Evolutionary conservation across 2,797 vertebrate species (phyloP).

Genomic region (Sciaenops ocellatus): DNA sequence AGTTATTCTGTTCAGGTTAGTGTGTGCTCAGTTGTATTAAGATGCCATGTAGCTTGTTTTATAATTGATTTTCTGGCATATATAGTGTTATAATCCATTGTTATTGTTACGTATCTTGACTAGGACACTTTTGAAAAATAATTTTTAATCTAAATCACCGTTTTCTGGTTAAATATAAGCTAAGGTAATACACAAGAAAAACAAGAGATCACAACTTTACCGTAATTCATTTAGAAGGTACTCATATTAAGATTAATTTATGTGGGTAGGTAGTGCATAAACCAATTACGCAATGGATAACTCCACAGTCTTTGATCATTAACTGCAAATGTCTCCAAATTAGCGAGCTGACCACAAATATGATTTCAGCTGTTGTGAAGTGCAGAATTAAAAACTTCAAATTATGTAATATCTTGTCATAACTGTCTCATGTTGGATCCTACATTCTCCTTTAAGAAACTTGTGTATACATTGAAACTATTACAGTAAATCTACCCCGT

Average conservation of each 20-base stretch:
- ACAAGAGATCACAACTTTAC: not conserved
- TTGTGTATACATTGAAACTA: not conserved
- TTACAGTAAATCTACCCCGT: conserved; percentile 35
- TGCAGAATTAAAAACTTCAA: not conserved
- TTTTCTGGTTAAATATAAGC: not conserved
- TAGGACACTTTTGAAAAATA: not conserved
- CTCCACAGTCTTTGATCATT: not conserved
- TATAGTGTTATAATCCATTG: not conserved
- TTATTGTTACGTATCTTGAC: not conserved
- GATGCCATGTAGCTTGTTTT: not conserved
- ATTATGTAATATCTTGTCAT: not conserved
- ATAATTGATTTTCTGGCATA: no score
- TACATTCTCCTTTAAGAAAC: not conserved
- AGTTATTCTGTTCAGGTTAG: not conserved
- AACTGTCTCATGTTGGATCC: not conserved
- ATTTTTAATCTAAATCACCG: not conserved
- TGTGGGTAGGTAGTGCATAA: not conserved
- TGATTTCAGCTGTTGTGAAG: no score
- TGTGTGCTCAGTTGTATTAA: not conserved
- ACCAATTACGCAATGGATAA: not conserved
- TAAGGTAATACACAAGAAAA: not conserved
- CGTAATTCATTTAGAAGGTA: not conserved
- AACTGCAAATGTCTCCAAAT: not conserved
- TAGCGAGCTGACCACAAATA: not conserved
- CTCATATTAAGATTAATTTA: not conserved